Base-by-base conservation (phyloP, 2,888 invertebrate genomes). In the Neuroscelio doddi region DNA sequence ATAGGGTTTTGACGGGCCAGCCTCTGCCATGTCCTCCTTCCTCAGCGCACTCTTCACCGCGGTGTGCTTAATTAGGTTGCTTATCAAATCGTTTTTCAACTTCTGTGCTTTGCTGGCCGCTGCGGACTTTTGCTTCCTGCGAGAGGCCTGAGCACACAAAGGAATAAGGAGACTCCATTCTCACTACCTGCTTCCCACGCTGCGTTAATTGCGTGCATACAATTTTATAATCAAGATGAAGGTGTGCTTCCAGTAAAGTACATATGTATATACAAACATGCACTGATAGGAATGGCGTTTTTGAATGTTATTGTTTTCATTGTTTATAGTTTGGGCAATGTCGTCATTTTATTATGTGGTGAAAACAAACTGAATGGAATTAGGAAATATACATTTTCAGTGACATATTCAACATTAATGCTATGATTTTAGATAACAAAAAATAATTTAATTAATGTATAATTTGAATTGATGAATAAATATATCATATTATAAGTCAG, bases 11-110 rank as follows among this genome's bases (percentile, higher is more conserved):
- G 67, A 59, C 1, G 69, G 38, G 3, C 34, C 29, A 14, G 39
- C 44, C 44, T 61, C 68, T 29, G 68, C 88, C 77, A 90, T 90
- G 68, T 86, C 80, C 64, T 83, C 78, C 12, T 73, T 67, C 0
- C 86, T 85, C 45, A 93, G 81, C 0, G 90, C 89, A 76, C 89
- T 89, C 73, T 88, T 89, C n/a, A 96, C 89, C 0, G 92, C 93
- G 14, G 92, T 90, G 77, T 93, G 93, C 78, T 93, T 93, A 64
- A 94, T 88, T 10, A 95, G 94, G 85, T 83, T 95, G 90, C 77
- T 92, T 88, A 83, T 93, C 90, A 62, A 93, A 86, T 79, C 90
- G 86, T 76, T 91, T 90, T 32, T 93, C 92, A 84, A 92, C 91
- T 70, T 89, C 88, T 79, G 78, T 46, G 82, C 83, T 71, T 84